Percentiles rank a stretch among this genome's conserved stretches.
Conservation (phyloP, 2,113 vertebrate genomes). For the Alouatta palliata region DNA sequence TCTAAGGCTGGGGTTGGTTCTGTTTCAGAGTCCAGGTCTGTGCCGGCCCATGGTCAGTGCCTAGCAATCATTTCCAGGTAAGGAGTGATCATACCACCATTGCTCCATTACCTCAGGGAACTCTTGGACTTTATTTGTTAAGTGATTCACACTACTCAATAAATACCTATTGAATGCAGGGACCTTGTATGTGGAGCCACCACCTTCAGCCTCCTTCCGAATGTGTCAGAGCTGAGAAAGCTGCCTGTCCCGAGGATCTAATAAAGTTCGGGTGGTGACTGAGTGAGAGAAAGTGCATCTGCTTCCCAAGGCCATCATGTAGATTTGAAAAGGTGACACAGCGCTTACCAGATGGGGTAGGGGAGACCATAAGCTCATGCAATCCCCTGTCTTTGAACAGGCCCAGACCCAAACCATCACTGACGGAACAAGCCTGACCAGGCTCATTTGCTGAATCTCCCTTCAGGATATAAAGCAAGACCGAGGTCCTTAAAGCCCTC, state of each 20-base stretch:
- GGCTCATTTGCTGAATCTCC: background rate
- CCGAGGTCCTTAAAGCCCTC: background rate
- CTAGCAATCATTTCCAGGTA: background rate
- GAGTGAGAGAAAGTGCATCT: background rate
- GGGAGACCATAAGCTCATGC: background rate
- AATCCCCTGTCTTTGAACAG: background rate
- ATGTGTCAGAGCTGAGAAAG: background rate
- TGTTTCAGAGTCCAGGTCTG: background rate
- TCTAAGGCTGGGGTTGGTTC: background rate
- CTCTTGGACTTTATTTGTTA: background rate
- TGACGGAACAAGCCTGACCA: background rate
- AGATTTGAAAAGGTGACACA: background rate
- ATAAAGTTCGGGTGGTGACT: background rate
- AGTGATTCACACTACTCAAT: background rate
- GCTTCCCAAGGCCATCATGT: background rate
- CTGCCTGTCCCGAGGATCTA: background rate
- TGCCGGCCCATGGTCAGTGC: background rate
- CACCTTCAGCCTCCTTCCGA: background rate
- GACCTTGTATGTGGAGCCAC: background rate
- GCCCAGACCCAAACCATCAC: background rate
- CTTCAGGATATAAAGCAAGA: background rate
- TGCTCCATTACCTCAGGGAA: background rate
- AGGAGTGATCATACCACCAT: background rate
- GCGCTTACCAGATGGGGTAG: background rate
- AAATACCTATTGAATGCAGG: background rate